Conservation (phyloP, 92 coral and sea anemone species). For the Palythoa grandis region DNA sequence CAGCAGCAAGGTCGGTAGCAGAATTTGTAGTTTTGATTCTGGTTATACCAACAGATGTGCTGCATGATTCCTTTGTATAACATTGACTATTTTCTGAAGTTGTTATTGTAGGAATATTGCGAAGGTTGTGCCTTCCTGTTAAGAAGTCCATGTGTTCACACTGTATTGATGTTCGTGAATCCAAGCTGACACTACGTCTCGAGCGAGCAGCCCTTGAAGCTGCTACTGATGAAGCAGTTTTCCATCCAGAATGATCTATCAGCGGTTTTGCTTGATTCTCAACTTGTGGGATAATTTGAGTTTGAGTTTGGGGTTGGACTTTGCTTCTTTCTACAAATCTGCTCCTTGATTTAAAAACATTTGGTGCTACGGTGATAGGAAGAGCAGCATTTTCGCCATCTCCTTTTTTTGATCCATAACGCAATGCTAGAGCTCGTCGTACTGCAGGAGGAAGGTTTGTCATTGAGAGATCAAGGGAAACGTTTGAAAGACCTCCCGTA, state of each 20-base stretch:
- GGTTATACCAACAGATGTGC: neutral
- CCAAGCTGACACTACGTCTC: conserved; percentile 81
- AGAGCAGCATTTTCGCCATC: conserved; percentile 44
- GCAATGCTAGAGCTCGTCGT: conserved; percentile 83
- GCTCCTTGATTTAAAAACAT: conserved; percentile 62
- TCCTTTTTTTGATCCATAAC: conserved; percentile 69
- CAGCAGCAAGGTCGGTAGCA: neutral
- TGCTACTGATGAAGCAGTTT: conserved; percentile 33
- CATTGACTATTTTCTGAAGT: neutral
- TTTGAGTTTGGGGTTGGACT: conserved; percentile 32
- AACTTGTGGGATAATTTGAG: conserved; percentile 5
- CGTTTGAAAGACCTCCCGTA: conserved; percentile 44
- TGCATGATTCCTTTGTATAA: neutral
- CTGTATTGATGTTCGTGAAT: conserved; percentile 57
- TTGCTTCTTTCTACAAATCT: conserved; percentile 61
- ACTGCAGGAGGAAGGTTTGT: conserved; percentile 85
- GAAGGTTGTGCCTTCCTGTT: neutral
- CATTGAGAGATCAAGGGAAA: conserved; percentile 75
- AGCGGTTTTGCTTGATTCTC: conserved; percentile 16
- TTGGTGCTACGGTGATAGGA: conserved; percentile 56
- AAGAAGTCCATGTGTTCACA: neutral
- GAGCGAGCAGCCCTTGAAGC: conserved; percentile 41
- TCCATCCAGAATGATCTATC: neutral
- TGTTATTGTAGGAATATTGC: neutral
- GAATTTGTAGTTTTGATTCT: neutral